A percentile compares a stretch with the other conserved stretches of the same genome.
These are phyloP conservation scores for Nemopilema nomurai DNA, from an alignment of 30 jellyfish, hydroid and myxozoan genomes.

Conservation along the genomic window DNA sequence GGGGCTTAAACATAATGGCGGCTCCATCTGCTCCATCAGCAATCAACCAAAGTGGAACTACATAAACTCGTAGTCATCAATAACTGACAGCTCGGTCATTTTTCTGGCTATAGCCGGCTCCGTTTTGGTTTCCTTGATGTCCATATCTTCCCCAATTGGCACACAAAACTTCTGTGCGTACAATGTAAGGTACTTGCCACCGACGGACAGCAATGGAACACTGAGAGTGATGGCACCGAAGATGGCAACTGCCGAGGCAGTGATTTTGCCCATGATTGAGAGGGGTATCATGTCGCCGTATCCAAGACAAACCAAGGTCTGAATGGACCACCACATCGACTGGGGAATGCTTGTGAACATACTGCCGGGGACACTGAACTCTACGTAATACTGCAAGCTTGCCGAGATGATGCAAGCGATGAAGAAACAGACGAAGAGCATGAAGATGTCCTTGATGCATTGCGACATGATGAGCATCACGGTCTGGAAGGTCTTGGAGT, in stretches of 20 bases:
- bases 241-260: conserved; percentile 74
- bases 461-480: conserved; percentile 68
- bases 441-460: conserved; percentile 67
- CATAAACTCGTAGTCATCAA: background rate
- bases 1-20: too few species aligned
- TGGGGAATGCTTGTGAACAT: conserved; percentile 81
- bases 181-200: conserved; percentile 72
- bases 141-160: conserved; percentile 55
- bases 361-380: conserved; percentile 42
- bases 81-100: background rate
- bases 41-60: background rate
- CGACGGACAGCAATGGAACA: conserved; percentile 84
- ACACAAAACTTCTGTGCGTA: conserved; percentile 70
- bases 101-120: background rate
- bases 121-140: background rate
- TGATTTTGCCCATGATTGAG: conserved; percentile 63
- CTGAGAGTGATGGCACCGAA: conserved; percentile 93
- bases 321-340: conserved; percentile 96
- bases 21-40: too few species aligned
- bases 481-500: conserved; percentile 60
- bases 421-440: conserved; percentile 63
- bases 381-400: conserved; percentile 75
- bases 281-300: conserved; percentile 95
- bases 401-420: conserved; percentile 74
- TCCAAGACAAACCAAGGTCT: conserved; percentile 86